A percentile compares a stretch with the other conserved stretches of the same genome.
Evolutionary conservation across 2,113 vertebrate genomes (phyloP).

Genomic region (Osmerus eperlanus): DNA sequence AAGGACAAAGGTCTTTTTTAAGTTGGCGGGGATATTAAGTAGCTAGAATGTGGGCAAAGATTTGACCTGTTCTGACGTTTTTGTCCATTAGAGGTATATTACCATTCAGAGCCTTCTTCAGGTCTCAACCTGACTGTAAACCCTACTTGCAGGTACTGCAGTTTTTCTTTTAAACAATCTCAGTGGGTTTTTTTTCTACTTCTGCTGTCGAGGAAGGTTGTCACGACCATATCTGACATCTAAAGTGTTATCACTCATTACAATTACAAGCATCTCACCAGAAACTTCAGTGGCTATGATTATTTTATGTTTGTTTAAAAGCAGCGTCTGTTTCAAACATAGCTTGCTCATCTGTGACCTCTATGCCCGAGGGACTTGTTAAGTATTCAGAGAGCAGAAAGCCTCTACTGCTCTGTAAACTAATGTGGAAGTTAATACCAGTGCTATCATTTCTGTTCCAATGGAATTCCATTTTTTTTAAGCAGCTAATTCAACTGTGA

Average conservation of each 20-base stretch:
- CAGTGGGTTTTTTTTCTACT: background rate
- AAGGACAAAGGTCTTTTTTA: no score
- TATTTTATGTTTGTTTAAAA: conserved; percentile 38
- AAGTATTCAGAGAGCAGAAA: conserved; percentile 37
- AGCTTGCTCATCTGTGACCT: conserved; percentile 38
- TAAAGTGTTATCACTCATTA: conserved; percentile 25
- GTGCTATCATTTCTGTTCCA: conserved; percentile 13
- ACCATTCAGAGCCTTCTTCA: no score
- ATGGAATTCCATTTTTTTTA: conserved; percentile 1
- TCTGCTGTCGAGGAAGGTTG: background rate
- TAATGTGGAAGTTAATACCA: conserved; percentile 28
- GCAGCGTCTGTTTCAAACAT: conserved; percentile 19
- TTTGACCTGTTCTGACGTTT: no score
- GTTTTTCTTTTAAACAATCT: background rate
- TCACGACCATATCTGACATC: conserved; percentile 9
- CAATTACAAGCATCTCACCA: conserved; percentile 10
- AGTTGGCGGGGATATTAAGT: no score
- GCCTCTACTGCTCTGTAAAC: conserved; percentile 26
- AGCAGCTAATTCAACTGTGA: conserved; percentile 8
- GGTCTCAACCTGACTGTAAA: no score
- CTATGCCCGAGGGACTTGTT: conserved; percentile 36
- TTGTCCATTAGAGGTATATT: no score
- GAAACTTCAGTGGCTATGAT: conserved; percentile 25
- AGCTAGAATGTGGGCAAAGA: no score
- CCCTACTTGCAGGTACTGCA: background rate